Conservation (phyloP, 2,797 vertebrate species). For the Mus minutoides region DNA sequence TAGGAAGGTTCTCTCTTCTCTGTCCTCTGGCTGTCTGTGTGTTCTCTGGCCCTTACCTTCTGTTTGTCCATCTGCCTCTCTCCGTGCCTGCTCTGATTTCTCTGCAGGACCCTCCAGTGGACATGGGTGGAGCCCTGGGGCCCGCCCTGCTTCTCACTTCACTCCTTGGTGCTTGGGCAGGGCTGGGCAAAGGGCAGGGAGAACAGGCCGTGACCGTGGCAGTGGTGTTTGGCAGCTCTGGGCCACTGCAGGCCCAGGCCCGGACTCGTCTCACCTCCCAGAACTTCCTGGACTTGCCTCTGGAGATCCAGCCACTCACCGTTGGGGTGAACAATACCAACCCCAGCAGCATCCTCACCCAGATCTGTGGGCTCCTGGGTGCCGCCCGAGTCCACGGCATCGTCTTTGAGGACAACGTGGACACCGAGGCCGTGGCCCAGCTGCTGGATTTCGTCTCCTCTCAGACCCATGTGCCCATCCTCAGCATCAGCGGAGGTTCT, state of each 20-base stretch:
- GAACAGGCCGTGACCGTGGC: conserved; percentile 94
- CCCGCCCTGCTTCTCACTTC: conserved; percentile 85
- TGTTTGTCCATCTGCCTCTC: not conserved
- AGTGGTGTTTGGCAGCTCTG: conserved; percentile 95
- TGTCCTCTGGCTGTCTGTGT: conserved; percentile 6
- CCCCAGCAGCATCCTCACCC: conserved; percentile 95
- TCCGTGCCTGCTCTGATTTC: conserved; percentile 44
- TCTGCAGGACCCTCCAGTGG: conserved; percentile 83
- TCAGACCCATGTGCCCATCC: conserved; percentile 95
- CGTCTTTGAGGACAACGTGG: conserved; percentile 97
- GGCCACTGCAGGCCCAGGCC: conserved; percentile 93
- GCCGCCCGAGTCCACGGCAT: conserved; percentile 94
- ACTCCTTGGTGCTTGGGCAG: conserved; percentile 86
- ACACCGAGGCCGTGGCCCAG: conserved; percentile 96
- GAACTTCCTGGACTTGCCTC: conserved; percentile 96
- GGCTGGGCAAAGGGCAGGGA: conserved; percentile 81
- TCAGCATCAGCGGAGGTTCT: conserved; percentile 97
- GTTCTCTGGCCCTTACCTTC: not conserved
- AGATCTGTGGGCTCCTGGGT: conserved; percentile 94
- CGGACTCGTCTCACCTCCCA: conserved; percentile 93
- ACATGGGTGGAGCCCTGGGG: conserved; percentile 87
- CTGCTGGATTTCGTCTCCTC: conserved; percentile 98
- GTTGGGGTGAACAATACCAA: conserved; percentile 96
- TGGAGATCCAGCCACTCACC: conserved; percentile 96
- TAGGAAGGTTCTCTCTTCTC: conserved; percentile 5